Conservation (phyloP, 2,113 vertebrate genomes). For the Oncorhynchus kisutch region DNA sequence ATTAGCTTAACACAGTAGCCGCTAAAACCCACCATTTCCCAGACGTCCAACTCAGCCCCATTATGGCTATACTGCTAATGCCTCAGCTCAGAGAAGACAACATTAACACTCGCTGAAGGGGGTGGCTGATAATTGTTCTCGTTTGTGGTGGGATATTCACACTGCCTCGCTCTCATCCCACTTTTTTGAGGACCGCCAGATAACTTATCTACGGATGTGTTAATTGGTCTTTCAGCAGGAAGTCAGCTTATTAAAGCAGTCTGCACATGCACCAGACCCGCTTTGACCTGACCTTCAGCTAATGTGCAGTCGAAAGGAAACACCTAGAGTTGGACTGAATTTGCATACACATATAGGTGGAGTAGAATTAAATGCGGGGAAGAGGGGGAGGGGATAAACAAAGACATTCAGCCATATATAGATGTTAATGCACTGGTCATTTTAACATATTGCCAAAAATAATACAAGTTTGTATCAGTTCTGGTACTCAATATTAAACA, state of each 20-base stretch:
- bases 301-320: constrained; percentile 36
- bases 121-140: constrained; percentile 5
- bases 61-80: constrained; percentile 21
- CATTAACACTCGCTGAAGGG: not conserved
- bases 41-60: constrained; percentile 24
- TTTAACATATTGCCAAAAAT: constrained; percentile 12
- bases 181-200: constrained; percentile 46
- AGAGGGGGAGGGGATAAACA: constrained; percentile 2
- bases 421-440: not conserved
- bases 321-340: constrained; percentile 25
- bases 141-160: constrained; percentile 11
- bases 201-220: constrained; percentile 59
- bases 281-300: constrained; percentile 61
- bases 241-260: constrained; percentile 51
- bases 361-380: not conserved
- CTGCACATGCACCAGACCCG: constrained; percentile 32
- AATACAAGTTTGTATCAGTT: not conserved
- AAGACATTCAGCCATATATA: not conserved
- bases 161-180: constrained; percentile 13
- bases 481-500: constrained; percentile 62
- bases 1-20: constrained; percentile 50
- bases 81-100: constrained; percentile 29
- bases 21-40: constrained; percentile 29
- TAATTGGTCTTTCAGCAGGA: constrained; percentile 61
- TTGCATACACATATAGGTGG: constrained; percentile 14